These are phyloP conservation scores for Perognathus longimembris DNA, from an alignment of 2,113 vertebrate species.

Conservation along the genomic window DNA sequence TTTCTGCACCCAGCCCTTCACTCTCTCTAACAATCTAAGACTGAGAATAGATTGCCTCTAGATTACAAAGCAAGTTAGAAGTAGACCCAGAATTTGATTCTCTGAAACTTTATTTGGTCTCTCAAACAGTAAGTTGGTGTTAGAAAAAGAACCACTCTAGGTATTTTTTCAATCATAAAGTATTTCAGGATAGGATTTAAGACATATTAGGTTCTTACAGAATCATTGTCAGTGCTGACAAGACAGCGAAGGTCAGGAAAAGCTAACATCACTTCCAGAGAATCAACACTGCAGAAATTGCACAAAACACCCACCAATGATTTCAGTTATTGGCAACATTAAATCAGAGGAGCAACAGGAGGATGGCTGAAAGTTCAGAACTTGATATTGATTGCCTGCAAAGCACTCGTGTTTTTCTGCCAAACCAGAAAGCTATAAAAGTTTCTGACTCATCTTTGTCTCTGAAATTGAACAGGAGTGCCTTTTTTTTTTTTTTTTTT, in stretches of 20 bases:
- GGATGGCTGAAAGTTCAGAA: background rate
- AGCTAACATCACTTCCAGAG: background rate
- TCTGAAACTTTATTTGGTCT: background rate
- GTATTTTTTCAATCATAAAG: background rate
- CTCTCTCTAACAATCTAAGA: background rate
- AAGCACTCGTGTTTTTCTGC: background rate
- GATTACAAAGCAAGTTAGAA: background rate
- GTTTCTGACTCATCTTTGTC: background rate
- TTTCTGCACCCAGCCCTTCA: background rate
- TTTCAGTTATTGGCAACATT: background rate
- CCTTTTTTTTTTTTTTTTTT: too few species aligned
- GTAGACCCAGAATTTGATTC: background rate
- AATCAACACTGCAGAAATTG: background rate
- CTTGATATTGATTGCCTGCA: background rate
- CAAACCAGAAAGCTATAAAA: background rate
- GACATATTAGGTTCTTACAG: background rate
- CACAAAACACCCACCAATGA: background rate
- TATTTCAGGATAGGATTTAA: background rate
- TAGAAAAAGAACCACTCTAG: background rate
- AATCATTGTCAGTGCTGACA: background rate
- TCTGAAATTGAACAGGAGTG: background rate
- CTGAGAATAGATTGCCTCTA: background rate
- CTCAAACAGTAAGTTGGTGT: background rate
- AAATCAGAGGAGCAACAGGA: background rate
- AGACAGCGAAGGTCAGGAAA: background rate